Evolutionary conservation across 2,797 vertebrate genomes (phyloP).

Genomic region (Sebastes wilsoni): DNA sequence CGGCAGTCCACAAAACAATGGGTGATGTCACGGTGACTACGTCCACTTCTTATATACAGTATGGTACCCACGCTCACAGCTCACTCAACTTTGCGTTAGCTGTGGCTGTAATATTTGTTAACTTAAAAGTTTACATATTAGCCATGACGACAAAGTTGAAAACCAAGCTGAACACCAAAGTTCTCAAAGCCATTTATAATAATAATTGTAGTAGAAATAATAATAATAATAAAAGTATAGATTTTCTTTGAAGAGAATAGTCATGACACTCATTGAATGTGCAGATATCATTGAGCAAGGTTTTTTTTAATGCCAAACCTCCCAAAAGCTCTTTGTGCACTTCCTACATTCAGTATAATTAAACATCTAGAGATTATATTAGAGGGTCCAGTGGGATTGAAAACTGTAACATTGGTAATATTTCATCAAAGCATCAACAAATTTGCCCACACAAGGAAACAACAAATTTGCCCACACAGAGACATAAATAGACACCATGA

Average conservation of each 20-base stretch:
- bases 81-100: background rate
- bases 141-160: background rate
- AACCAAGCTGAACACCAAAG: background rate
- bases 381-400: conserved; percentile 31
- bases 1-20: too few relatives aligned
- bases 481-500: conserved; percentile 73
- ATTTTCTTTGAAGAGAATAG: background rate
- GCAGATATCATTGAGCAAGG: background rate
- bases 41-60: background rate
- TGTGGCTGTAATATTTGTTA: background rate
- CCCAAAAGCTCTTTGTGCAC: conserved; percentile 8
- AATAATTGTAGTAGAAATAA: background rate
- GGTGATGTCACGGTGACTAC: too few relatives aligned
- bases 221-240: background rate
- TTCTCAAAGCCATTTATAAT: background rate
- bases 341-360: conserved; percentile 48
- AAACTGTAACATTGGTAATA: conserved; percentile 50
- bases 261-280: background rate
- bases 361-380: conserved; percentile 50
- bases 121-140: background rate
- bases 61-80: background rate
- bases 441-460: conserved; percentile 74
- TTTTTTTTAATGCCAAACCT: conserved; percentile 1
- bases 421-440: conserved; percentile 75
- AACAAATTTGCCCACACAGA: conserved; percentile 78